Base-by-base conservation (phyloP, 2,797 vertebrate species). In the Prionace glauca region DNA sequence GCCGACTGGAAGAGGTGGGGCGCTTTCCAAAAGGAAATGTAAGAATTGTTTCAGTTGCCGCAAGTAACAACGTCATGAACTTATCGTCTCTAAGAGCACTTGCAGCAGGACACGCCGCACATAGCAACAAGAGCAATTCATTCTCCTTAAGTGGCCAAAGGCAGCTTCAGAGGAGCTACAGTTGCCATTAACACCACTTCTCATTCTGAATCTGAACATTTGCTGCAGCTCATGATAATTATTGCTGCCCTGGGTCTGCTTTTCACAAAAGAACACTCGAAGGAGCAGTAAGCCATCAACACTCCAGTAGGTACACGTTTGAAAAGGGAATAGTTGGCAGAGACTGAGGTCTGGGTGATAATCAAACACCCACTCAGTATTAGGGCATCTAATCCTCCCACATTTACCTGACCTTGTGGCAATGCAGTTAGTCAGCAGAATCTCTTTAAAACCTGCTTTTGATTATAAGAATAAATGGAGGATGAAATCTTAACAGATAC, bases 181-280 rank as follows among this genome's bases (percentile, higher is more conserved):
- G 62, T 67, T 92, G 20, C 11, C 65, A 92, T 92, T 92, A 92
- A 92, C 65, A 92, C 65, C 36, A 12, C 90, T 92, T 90, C 56
- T 84, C 81, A 84, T 45, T 20, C 41, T 16, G 36, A 65, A n/a
- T 69, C 90, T 41, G n/a, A 69, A 92, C 22, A 20, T 69, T 22
- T 41, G n/a, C 65, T 26, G 90, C 62, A 69, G 36, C 22, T 24
- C n/a, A 69, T 92, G n/a, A 41, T 65, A 92, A 67, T 92, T 67
- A 92, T 41, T 92, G n/a, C 18, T 41, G 32, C n/a, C 90, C 36
- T 92, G 62, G 32, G 65, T 32, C 32, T 92, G 65, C 69, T 69
- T 92, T 41, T 2, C 90, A 69, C 90, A 69, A 69, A 92, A 41
- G 18, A 69, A 92, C 90, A 92, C 65, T 92, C 65, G 36, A 36